These are phyloP conservation scores for Pituophis catenifer DNA, from an alignment of 2,113 vertebrate genomes.

Conservation along the genomic window DNA sequence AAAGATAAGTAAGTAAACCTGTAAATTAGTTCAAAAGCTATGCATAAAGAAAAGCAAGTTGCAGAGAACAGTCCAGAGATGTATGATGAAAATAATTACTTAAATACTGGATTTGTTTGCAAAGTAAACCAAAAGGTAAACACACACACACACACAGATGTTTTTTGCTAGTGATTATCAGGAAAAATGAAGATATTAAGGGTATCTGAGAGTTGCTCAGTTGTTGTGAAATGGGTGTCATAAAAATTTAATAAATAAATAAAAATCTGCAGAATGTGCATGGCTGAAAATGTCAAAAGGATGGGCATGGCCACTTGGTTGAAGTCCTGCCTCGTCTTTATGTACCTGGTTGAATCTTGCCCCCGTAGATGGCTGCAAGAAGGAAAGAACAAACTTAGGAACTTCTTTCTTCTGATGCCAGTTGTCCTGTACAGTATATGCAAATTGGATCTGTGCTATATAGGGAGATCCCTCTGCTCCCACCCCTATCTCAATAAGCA, in stretches of 20 bases:
- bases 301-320: background rate
- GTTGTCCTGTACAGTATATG: background rate
- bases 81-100: no score
- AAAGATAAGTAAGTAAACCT: background rate
- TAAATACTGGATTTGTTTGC: background rate
- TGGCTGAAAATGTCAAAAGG: background rate
- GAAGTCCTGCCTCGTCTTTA: background rate
- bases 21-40: background rate
- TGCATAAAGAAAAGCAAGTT: background rate
- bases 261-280: background rate
- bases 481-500: background rate
- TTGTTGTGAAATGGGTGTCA: no score
- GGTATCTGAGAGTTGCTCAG: background rate
- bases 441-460: background rate
- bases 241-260: background rate
- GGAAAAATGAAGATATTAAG: background rate
- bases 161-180: background rate
- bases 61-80: background rate
- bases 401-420: background rate
- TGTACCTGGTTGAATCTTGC: background rate
- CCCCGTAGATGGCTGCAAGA: background rate
- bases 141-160: background rate
- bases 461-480: background rate
- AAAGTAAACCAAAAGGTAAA: background rate
- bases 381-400: background rate